Percentiles rank a stretch among this genome's conserved stretches.
These are phyloP conservation scores for Meloidogyne hapla DNA, from an alignment of 1,140 invertebrate genomes.

Conservation along the genomic window DNA sequence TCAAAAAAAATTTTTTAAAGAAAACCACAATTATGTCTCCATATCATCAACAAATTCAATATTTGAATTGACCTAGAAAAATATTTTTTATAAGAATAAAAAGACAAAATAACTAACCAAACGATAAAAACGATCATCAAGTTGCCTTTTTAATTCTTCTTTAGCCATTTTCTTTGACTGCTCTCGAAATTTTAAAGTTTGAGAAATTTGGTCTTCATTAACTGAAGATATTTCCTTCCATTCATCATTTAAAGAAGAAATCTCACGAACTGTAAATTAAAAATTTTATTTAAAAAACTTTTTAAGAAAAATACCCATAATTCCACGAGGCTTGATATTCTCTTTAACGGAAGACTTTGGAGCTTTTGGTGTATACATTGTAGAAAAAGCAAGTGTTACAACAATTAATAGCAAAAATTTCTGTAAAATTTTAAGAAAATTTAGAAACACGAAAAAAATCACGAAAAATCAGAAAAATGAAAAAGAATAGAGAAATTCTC, in stretches of 20 bases:
- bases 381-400: slow-evolving; percentile 67
- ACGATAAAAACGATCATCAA: neutral
- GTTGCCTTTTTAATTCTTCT: neutral
- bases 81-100: too few relatives aligned
- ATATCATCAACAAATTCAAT: neutral
- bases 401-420: too few relatives aligned
- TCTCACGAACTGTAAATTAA: neutral
- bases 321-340: neutral
- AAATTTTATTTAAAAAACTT: neutral
- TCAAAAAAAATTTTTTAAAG: too few relatives aligned
- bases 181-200: neutral
- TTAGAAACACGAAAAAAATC: neutral
- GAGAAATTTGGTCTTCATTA: neutral
- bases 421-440: neutral
- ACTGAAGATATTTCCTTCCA: neutral
- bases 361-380: slow-evolving; percentile 66
- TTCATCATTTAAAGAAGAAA: neutral
- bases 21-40: neutral
- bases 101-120: too few relatives aligned
- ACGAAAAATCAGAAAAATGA: too few relatives aligned
- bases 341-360: neutral
- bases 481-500: too few relatives aligned
- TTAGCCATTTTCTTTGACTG: neutral
- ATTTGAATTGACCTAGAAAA: neutral
- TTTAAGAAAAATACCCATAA: neutral